Evolutionary conservation across 2,888 invertebrate species (phyloP), one percentile per base, ranked within the genome.

Genomic region (Ophioninae sp.): DNA sequence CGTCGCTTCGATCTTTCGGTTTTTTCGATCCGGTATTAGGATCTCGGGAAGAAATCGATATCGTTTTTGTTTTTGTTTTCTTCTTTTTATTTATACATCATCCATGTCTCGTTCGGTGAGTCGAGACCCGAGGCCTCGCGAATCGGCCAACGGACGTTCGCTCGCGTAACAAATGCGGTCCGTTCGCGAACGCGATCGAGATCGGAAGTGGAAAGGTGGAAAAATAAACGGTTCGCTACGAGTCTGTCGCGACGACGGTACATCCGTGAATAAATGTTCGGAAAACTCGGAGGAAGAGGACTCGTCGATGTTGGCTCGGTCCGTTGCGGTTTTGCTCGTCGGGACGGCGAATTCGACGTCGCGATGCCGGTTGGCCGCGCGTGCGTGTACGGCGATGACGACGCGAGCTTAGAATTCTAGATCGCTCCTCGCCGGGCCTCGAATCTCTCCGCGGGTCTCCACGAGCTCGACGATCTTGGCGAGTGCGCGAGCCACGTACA

Each of bases 341-440:
- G 61, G 74, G 65, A 65, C 61, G 68, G 59, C 59, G 17, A 61
- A 68, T 59, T 62, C 62, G 81, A 23, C 61, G 64, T 68, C 75
- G 81, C 39, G 76, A 79, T 73, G 59, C 39, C 68, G 79, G 72
- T 76, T 73, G 79, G 23, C n/a, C n/a, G 57, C 72, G 72, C 67
- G 65, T 59, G 79, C 68, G 44, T 74, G 56, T 61, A 72, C 44
- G 69, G 37, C 79, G 79, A 79, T 72, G 79, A 76, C 65, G 57
- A 44, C 61, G 81, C 81, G 76, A 84, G 81, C 76, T 77, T 82
- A 79, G 81, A 84, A 84, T 84, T 84, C 82, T 82, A 76, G 82
- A 84, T 79, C 81, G 73, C 56, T 57, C 56, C 68, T 59, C 74
- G 72, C 70, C 61, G 68, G 44, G 69, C 30, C 79, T 30, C 65